Evolutionary conservation across 2,113 vertebrate genomes (phyloP).

Genomic region (Strix uralensis): DNA sequence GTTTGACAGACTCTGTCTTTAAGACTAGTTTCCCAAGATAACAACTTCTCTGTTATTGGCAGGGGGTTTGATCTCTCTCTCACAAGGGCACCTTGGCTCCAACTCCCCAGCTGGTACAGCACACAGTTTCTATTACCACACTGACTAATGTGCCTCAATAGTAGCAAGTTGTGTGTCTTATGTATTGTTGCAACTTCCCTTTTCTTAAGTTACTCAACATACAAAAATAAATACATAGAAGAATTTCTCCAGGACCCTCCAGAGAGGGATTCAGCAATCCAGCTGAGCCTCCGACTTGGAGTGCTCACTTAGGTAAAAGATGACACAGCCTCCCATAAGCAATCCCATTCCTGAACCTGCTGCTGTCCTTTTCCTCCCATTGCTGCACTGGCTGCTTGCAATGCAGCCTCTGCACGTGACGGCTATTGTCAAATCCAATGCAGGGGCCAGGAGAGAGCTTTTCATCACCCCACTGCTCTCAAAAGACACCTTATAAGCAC

Average conservation of each 20-base stretch:
- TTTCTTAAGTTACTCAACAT: neutral
- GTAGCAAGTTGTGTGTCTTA: neutral
- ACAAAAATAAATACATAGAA: neutral
- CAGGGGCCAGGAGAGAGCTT: neutral
- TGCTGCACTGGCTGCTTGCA: neutral
- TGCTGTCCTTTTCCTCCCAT: neutral
- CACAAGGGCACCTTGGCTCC: conserved; percentile 67
- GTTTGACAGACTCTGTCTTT: conserved; percentile 72
- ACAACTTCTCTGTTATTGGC: conserved; percentile 68
- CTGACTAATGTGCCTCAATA: conserved; percentile 44
- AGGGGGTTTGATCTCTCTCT: conserved; percentile 19
- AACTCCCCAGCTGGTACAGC: conserved; percentile 62
- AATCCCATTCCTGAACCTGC: neutral
- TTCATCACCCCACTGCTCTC: fast-evolving
- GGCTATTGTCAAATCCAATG: neutral
- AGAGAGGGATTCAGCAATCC: neutral
- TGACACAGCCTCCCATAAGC: neutral
- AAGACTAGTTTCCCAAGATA: conserved; percentile 54
- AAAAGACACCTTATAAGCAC: neutral
- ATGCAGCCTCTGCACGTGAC: neutral
- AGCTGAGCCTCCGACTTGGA: neutral
- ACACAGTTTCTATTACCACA: conserved; percentile 53
- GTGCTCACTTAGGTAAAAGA: neutral
- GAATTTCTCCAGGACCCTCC: neutral
- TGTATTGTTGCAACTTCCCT: fast-evolving